A percentile compares a stretch with the other conserved stretches of the same genome.
phyloP scores from a whole-genome alignment of 2,113 vertebrate species.

The Ranitomeya imitator region DNA sequence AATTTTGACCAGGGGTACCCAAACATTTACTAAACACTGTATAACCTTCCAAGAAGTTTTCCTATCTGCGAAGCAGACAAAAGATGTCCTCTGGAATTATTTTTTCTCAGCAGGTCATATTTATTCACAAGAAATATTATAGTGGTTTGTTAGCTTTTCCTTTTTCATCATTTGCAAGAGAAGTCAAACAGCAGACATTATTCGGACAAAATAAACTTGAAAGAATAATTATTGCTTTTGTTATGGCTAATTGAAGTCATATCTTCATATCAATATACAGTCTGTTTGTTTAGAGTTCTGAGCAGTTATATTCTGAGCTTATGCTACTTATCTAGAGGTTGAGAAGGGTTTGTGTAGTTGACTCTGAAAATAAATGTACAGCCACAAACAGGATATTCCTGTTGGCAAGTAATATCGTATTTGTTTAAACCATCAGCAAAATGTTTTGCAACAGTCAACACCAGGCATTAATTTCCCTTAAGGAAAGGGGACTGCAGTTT shows the following conservation, averaged over 20 bases:
- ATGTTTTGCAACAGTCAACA: constrained; percentile 45
- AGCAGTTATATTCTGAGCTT: constrained; percentile 22
- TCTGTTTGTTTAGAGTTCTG: constrained; percentile 34
- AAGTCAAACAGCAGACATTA: constrained; percentile 43
- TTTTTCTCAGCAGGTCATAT: constrained; percentile 2
- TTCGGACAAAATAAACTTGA: constrained; percentile 40
- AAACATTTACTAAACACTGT: too few relatives aligned
- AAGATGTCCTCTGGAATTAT: background rate
- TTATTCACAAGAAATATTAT: constrained; percentile 11
- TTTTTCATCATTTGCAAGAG: constrained; percentile 28
- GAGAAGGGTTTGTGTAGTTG: constrained; percentile 45
- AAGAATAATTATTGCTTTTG: constrained; percentile 40
- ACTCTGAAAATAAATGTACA: constrained; percentile 48
- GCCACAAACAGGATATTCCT: constrained; percentile 58
- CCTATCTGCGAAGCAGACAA: background rate
- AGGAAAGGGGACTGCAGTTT: constrained; percentile 16
- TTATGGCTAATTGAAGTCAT: constrained; percentile 43
- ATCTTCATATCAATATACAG: constrained; percentile 46
- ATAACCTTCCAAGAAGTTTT: background rate
- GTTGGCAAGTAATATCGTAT: constrained; percentile 49
- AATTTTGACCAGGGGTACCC: too few relatives aligned
- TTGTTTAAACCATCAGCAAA: constrained; percentile 53
- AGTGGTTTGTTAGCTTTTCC: constrained; percentile 36
- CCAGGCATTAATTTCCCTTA: constrained; percentile 28
- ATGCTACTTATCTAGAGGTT: constrained; percentile 44